A percentile compares a stretch with the other conserved stretches of the same genome.
phyloP scores from a whole-genome alignment of 2,113 vertebrate species.

The Nerophis lumbriciformis region DNA sequence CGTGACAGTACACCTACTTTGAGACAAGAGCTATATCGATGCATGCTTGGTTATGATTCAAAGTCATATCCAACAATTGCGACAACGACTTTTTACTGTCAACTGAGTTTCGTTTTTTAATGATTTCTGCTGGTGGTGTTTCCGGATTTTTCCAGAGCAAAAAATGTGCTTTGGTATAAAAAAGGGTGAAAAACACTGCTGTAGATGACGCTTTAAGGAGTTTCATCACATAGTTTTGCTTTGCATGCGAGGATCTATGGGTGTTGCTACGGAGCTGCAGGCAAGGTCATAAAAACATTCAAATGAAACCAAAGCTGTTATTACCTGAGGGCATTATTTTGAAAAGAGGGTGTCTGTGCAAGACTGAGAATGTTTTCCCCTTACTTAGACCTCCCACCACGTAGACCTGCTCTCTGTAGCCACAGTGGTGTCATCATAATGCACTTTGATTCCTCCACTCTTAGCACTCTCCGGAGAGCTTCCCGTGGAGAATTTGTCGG shows the following conservation, averaged over 20 bases:
- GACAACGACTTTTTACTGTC: no score
- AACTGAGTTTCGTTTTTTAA: no score
- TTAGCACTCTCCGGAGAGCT: constrained; percentile 41
- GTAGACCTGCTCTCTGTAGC: constrained; percentile 20
- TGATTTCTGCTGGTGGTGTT: no score
- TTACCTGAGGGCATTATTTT: constrained; percentile 43
- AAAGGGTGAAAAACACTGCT: no score
- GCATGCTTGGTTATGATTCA: no score
- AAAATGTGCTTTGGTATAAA: no score
- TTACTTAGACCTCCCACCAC: constrained; percentile 18
- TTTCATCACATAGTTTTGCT: constrained; percentile 1
- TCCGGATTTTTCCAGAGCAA: no score
- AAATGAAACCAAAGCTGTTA: constrained; percentile 30
- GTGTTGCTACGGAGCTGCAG: constrained; percentile 23
- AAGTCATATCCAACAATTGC: no score
- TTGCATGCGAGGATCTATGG: constrained; percentile 8
- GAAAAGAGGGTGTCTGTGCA: constrained; percentile 26
- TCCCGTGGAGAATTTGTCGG: constrained; percentile 34
- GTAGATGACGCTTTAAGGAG: neutral
- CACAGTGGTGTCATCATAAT: constrained; percentile 51
- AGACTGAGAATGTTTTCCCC: constrained; percentile 12
- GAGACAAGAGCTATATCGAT: no score
- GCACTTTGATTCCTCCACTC: constrained; percentile 50
- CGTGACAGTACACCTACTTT: no score
- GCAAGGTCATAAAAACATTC: constrained; percentile 48